Evolutionary conservation across 2,797 vertebrate species (phyloP), one percentile per base, ranked within the genome.

Genomic region (Merluccius polli): DNA sequence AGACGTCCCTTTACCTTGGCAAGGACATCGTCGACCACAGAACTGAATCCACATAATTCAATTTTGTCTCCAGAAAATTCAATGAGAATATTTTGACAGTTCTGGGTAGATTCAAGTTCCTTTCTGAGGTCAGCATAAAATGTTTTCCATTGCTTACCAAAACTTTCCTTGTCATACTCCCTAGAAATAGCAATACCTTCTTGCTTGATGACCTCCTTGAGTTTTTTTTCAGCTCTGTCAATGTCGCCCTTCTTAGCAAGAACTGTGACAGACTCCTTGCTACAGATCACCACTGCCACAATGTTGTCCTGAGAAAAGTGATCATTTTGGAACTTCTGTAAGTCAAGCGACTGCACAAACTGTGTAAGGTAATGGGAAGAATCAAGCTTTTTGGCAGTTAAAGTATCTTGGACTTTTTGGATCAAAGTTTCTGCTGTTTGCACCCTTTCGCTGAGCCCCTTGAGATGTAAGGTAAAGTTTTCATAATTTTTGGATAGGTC

Each of bases 1-100:
- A 90, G 72, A 71, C 87, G 86, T 27, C 41, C 69, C 38, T 68
- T 84, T 9, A 91, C 69, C 73, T 88, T 87, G 36, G 48, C 76
- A 24, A 80, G 38, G 78, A 84, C 63, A 71, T 85, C 81, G 36
- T 41, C 12, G 18, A 90, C 87, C 29, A 78, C 75, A 36, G 73
- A 74, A 10, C 83, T 72, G 75, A 87, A 86, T 70, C 89, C 90
- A 63, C 76, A 86, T n/a, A 91, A 76, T 24, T 73, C 15, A 59
- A 91, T 73, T 24, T 84, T 35, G 11, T 4, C 38, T 11, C 74
- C 74, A 48, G 74, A 77, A 27, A 59, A 24, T 27, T 71, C 68
- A 38, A 89, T 74, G n/a, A 36, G 79, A 31, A 87, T 31, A 52
- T 77, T 72, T 16, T 71, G 69, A 35, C n/a, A 68, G 72, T 75